Evolutionary conservation across 2,888 invertebrate genomes (phyloP).

Genomic region (Tineola bisselliella): DNA sequence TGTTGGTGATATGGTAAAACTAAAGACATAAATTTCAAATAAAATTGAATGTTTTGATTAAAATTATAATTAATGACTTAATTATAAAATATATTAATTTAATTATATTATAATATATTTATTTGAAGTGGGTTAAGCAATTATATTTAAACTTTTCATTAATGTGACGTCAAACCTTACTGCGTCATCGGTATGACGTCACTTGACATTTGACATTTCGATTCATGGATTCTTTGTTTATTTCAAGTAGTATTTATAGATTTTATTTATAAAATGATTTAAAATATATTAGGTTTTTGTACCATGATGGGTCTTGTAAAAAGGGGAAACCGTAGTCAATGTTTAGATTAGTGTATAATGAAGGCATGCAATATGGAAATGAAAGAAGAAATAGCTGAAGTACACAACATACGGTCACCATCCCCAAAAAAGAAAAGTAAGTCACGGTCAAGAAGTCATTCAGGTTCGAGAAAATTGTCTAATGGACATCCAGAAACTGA

Average conservation of each 20-base stretch:
- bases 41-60: no score
- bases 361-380: constrained; percentile 32
- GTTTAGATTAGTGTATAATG: constrained; percentile 26
- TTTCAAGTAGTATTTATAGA: neutral
- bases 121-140: no score
- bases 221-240: neutral
- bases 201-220: constrained; percentile 4
- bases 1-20: no score
- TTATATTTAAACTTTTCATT: no score
- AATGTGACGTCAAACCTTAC: neutral
- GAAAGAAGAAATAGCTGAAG: constrained; percentile 55
- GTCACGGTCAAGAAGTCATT: constrained; percentile 40
- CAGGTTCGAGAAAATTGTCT: constrained; percentile 47
- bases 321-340: neutral
- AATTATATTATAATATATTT: no score
- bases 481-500: constrained; percentile 37
- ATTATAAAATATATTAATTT: no score
- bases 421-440: constrained; percentile 47
- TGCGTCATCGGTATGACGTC: neutral
- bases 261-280: neutral
- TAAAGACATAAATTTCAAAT: no score
- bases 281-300: neutral
- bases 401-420: constrained; percentile 51
- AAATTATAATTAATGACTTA: no score
- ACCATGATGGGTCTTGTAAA: neutral